These are phyloP conservation scores for Crotalus viridis DNA, from an alignment of 2,113 vertebrate genomes.

Conservation along the genomic window DNA sequence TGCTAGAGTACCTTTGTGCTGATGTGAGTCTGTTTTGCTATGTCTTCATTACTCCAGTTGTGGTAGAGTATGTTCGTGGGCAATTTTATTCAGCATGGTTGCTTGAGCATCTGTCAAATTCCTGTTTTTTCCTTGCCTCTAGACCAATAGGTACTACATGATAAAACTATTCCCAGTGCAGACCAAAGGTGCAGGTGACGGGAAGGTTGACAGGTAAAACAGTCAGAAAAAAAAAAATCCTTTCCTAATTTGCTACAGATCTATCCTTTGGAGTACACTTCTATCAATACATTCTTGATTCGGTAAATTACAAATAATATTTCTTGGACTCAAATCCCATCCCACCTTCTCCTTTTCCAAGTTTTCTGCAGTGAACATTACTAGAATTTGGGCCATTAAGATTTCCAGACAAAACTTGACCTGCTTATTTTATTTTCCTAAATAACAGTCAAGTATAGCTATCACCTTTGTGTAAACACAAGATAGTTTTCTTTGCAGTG, in stretches of 20 bases:
- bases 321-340: background rate
- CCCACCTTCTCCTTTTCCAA: background rate
- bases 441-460: background rate
- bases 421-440: background rate
- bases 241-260: background rate
- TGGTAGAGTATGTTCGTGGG: background rate
- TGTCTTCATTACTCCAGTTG: background rate
- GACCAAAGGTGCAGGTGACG: too few species aligned
- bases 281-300: background rate
- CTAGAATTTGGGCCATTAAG: background rate
- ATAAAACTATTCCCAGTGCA: background rate
- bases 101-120: too few species aligned
- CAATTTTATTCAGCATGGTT: background rate
- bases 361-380: background rate
- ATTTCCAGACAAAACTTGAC: background rate
- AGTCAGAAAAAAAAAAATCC: background rate
- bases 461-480: background rate
- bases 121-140: background rate
- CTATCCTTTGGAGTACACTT: background rate
- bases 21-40: too few species aligned
- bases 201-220: background rate
- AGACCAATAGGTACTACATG: background rate
- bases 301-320: background rate
- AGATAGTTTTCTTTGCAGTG: background rate
- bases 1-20: background rate